Conservation (phyloP, 2,888 invertebrate species). For the Elysia crispata region DNA sequence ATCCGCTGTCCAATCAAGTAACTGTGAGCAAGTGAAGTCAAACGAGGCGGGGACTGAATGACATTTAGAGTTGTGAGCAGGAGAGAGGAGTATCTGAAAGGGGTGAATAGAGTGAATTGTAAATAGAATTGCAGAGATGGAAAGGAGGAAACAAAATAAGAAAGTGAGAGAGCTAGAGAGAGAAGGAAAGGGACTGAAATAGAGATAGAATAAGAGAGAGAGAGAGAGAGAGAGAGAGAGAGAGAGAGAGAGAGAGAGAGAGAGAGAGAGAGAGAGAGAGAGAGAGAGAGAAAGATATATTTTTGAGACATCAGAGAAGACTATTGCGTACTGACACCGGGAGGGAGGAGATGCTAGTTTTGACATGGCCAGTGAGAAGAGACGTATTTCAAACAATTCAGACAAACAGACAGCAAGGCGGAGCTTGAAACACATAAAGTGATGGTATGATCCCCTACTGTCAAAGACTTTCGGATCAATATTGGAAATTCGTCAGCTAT, state of each 20-base stretch:
- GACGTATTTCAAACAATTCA: too few relatives aligned
- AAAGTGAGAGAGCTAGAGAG: neutral
- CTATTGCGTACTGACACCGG: neutral
- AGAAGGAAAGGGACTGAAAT: slow-evolving; percentile 6
- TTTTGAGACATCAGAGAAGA: neutral
- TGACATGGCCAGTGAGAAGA: neutral
- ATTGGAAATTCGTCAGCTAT: too few relatives aligned
- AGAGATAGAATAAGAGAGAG: neutral
- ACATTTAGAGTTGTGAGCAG: neutral
- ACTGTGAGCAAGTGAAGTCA: too few relatives aligned
- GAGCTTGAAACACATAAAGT: too few relatives aligned
- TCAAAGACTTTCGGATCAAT: too few relatives aligned
- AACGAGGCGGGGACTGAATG: too few relatives aligned
- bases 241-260: slow-evolving; percentile 3
- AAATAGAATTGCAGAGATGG: neutral
- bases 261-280: neutral
- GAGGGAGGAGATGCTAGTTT: neutral
- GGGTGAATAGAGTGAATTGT: neutral
- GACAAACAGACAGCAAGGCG: too few relatives aligned
- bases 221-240: neutral
- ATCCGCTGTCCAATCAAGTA: too few relatives aligned
- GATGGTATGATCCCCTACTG: too few relatives aligned
- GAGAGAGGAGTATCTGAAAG: neutral
- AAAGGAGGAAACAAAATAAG: neutral
- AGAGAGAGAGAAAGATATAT: neutral